Base-by-base conservation (phyloP, 2,888 invertebrate genomes). In the Lithophane leautieri region DNA sequence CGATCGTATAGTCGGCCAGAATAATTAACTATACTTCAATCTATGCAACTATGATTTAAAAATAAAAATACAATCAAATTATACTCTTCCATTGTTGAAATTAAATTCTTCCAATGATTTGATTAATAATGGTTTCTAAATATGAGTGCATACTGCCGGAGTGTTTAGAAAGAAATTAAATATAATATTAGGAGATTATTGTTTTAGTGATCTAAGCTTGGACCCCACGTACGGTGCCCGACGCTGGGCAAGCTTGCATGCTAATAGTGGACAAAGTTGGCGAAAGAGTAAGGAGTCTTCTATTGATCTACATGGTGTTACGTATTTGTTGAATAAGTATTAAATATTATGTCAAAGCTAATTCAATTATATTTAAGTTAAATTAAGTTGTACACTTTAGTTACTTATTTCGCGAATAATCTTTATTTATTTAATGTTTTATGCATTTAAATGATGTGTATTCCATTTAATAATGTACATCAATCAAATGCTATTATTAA, bases 171-270 rank as follows among this genome's bases (percentile, higher is more conserved):
- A 52, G 22, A 72, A 84, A 79, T 78, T 66, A 86, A 76, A 70
- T 81, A 68, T 76, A 78, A 77, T 73, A 60, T 82, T 79, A 85
- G 76, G 76, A 74, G 85, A 85, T 86, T 86, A 82, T 85, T 78
- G 67, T 75, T 82, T 87, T 82, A 76, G 72, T 68, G 63, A 72
- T 72, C 52, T 81, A 82, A 61, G 73, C 74, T 76, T 75, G 65
- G 70, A 70, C 40, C 47, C 74, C 66, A 74, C 73, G 65, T 65
- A 63, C 47, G 58, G 56, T 72, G 71, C 62, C 79, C 65, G 68
- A 22, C n/a, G 70, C 67, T 78, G 77, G 83, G 75, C 71, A 52
- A 79, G 83, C 85, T 87, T 85, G 73, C 70, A 71, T 77, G 79
- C 75, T 62, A 52, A 52, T 69, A 56, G 78, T 66, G 77, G 70